phyloP scores from a whole-genome alignment of 2,888 invertebrate species.

The Hoplodrina ambigua region DNA sequence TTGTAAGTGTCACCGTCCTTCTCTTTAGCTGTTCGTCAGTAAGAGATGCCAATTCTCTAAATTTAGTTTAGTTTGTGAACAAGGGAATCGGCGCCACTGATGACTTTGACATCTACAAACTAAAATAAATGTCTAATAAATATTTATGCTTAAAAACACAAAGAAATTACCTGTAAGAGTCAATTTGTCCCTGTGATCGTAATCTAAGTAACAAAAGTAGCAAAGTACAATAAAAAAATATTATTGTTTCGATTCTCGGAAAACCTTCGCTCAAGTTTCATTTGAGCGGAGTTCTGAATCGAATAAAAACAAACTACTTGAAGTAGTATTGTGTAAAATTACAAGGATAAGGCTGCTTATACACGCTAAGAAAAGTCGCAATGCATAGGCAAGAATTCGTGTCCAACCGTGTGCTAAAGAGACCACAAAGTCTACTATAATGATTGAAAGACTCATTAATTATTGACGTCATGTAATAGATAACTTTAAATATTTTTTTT shows the following conservation, averaged over 20 bases:
- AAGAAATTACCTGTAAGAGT: constrained; percentile 12
- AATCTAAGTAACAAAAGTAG: constrained; percentile 15
- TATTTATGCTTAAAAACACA: neutral
- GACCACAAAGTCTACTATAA: too few relatives aligned
- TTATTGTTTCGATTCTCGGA: constrained; percentile 34
- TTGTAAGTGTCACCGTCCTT: too few relatives aligned
- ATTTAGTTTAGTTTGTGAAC: too few relatives aligned
- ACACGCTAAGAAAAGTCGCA: too few relatives aligned
- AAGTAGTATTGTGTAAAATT: constrained; percentile 7
- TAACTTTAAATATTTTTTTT: too few relatives aligned
- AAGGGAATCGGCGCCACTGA: too few relatives aligned
- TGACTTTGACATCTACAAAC: neutral
- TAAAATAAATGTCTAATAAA: neutral
- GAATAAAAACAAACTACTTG: constrained; percentile 30
- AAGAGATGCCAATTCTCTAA: too few relatives aligned
- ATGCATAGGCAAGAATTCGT: too few relatives aligned
- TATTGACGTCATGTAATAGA: too few relatives aligned
- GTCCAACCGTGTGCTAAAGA: too few relatives aligned
- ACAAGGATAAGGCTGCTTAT: neutral
- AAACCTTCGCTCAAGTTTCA: constrained; percentile 28
- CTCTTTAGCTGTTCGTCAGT: too few relatives aligned
- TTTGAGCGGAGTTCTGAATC: constrained; percentile 31
- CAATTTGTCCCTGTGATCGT: constrained; percentile 30
- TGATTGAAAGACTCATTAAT: too few relatives aligned
- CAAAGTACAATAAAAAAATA: constrained; percentile 32